phyloP scores from a whole-genome alignment of 2,113 vertebrate genomes.

The Acinonyx jubatus region DNA sequence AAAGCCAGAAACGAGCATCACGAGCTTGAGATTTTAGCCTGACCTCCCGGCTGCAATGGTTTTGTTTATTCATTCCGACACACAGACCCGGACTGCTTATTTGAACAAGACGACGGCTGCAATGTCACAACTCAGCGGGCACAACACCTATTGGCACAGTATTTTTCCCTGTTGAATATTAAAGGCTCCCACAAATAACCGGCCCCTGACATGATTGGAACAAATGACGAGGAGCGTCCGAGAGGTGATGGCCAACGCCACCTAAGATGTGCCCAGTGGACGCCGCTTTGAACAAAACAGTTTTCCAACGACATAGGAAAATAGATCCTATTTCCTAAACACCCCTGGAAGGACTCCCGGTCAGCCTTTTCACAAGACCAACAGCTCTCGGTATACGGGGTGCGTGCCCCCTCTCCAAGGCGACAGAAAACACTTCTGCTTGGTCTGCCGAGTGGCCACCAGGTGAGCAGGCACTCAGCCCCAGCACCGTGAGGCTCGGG shows the following conservation, averaged over 20 bases:
- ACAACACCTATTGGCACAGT: not conserved
- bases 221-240: fast-evolving
- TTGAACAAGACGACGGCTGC: not conserved
- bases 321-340: not conserved
- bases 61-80: not conserved
- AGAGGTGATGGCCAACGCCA: fast-evolving
- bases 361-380: not conserved
- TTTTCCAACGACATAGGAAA: not conserved
- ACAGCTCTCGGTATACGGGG: not conserved
- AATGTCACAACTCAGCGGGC: not conserved
- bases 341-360: not conserved
- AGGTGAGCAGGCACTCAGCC: not conserved
- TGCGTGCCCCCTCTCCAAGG: not conserved
- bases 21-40: not conserved
- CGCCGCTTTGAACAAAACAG: not conserved
- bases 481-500: no score
- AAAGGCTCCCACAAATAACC: not conserved
- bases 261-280: not conserved
- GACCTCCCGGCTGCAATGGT: not conserved
- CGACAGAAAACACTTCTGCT: not conserved
- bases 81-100: not conserved
- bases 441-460: not conserved
- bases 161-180: not conserved
- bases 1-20: not conserved
- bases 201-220: not conserved